phyloP scores from a whole-genome alignment of 2,797 vertebrate species.

The Eutrigla gurnardus region DNA sequence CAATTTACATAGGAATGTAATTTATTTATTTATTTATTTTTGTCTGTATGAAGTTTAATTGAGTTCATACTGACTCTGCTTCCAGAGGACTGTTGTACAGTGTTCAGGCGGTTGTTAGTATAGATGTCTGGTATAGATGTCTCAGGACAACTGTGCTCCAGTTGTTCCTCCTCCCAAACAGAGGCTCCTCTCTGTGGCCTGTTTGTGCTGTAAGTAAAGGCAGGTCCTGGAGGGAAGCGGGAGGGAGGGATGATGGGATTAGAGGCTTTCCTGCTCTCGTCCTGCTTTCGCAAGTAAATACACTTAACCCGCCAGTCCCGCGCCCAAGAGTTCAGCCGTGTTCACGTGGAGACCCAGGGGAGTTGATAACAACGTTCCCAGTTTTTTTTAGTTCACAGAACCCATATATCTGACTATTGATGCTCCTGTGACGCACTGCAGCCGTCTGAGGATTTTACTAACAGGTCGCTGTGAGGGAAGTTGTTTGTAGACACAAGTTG shows the following conservation, averaged over 20 bases:
- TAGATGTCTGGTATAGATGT: conserved; percentile 57
- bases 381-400: neutral
- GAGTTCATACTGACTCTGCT: neutral
- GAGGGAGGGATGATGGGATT: conserved; percentile 58
- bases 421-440: too few relatives aligned
- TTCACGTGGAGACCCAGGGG: neutral
- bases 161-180: conserved; percentile 62
- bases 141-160: conserved; percentile 71
- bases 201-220: conserved; percentile 65
- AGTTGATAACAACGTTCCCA: neutral
- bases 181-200: conserved; percentile 58
- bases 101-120: conserved; percentile 12
- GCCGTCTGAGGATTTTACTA: too few relatives aligned
- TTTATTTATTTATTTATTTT: conserved; percentile 19
- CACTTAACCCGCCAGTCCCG: conserved; percentile 20
- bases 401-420: too few relatives aligned
- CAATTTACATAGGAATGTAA: neutral
- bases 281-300: conserved; percentile 48
- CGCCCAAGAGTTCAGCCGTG: neutral
- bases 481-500: too few relatives aligned
- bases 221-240: conserved; percentile 61
- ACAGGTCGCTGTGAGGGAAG: too few relatives aligned
- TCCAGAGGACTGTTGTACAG: neutral
- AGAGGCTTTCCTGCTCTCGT: conserved; percentile 65
- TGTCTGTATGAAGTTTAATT: neutral